A percentile compares a stretch with the other conserved stretches of the same genome.
phyloP scores from a whole-genome alignment of 2,797 vertebrate species.

The Intellagama lesueurii region DNA sequence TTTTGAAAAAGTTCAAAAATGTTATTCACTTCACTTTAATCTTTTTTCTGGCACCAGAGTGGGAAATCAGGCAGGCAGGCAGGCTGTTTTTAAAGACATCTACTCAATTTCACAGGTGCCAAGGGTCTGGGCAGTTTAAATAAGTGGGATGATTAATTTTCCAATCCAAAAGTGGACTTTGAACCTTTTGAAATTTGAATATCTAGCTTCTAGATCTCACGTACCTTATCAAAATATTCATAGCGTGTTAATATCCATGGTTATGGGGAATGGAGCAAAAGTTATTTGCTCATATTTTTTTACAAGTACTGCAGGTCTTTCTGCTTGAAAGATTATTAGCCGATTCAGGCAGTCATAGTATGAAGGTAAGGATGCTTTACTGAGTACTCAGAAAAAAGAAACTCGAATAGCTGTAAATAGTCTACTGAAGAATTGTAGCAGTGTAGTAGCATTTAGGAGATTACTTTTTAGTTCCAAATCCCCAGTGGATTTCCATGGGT shows the following conservation, averaged over 20 bases:
- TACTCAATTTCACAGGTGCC: not conserved
- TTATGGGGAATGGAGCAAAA: not conserved
- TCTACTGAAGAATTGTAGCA: not conserved
- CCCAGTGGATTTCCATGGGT: not conserved
- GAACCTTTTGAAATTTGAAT: not conserved
- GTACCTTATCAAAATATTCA: constrained; percentile 1
- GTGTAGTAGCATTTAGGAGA: not conserved
- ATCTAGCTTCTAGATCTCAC: not conserved
- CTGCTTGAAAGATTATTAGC: constrained; percentile 1
- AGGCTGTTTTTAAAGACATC: not conserved
- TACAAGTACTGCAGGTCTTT: not conserved
- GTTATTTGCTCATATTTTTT: not conserved
- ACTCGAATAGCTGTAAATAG: not conserved
- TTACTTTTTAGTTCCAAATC: constrained; percentile 13
- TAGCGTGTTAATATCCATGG: not conserved
- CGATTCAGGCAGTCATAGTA: not conserved
- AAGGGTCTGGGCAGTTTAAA: not conserved
- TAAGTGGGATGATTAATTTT: constrained; percentile 21
- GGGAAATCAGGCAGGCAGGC: not conserved
- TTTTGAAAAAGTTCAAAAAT: not conserved
- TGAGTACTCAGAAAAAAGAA: constrained; percentile 1
- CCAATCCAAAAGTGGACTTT: not conserved
- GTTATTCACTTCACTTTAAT: not conserved
- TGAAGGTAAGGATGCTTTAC: not conserved
- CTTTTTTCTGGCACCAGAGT: not conserved